phyloP scores from a whole-genome alignment of 2,797 vertebrate genomes.

The Champsocephalus gunnari region DNA sequence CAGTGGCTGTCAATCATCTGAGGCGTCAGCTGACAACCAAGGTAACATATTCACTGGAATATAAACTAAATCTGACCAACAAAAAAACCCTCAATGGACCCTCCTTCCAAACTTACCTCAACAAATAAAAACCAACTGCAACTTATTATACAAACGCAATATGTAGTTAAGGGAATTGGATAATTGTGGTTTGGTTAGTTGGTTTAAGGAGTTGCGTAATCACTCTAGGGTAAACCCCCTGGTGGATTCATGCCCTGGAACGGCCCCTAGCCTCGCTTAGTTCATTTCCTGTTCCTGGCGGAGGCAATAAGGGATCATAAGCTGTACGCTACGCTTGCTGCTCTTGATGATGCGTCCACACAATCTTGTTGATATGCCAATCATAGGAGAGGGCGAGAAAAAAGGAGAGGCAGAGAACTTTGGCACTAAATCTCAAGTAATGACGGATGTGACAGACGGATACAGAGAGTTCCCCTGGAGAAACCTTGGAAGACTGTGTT shows the following conservation, averaged over 20 bases:
- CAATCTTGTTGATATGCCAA: constrained; percentile 61
- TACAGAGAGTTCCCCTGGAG: constrained; percentile 24
- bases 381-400: constrained; percentile 40
- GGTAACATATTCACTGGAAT: constrained; percentile 22
- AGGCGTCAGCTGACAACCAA: constrained; percentile 18
- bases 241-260: constrained; percentile 68
- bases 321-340: constrained; percentile 59
- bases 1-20: constrained; percentile 34
- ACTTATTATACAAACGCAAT: constrained; percentile 63
- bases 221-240: constrained; percentile 66
- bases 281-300: constrained; percentile 82
- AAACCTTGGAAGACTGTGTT: constrained; percentile 29
- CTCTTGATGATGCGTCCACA: constrained; percentile 66
- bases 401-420: constrained; percentile 24
- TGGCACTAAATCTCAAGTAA: constrained; percentile 20
- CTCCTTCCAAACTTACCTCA: constrained; percentile 26
- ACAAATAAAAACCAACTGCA: constrained; percentile 65
- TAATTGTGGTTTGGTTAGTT: constrained; percentile 79
- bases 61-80: neutral
- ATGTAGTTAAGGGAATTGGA: constrained; percentile 67
- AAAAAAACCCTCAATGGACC: neutral
- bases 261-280: constrained; percentile 69
- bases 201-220: constrained; percentile 72
- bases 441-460: constrained; percentile 42
- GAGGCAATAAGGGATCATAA: constrained; percentile 81